A percentile compares a stretch with the other conserved stretches of the same genome.
These are phyloP conservation scores for Virgularia gustaviana DNA, from an alignment of 92 coral and sea anemone genomes.

Conservation along the genomic window DNA sequence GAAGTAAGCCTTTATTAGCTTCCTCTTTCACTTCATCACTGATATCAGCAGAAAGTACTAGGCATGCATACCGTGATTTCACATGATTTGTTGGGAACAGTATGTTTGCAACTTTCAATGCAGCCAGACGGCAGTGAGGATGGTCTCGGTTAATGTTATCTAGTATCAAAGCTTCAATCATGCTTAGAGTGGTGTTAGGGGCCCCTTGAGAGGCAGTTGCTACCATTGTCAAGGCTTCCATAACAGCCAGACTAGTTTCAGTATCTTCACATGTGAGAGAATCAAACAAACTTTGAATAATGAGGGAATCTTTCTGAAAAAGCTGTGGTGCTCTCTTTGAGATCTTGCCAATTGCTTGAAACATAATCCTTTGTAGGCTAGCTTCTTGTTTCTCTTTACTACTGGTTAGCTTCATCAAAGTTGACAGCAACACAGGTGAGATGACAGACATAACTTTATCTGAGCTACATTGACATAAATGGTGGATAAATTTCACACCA, in stretches of 20 bases:
- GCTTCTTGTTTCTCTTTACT: conserved; percentile 81
- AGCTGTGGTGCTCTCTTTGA: conserved; percentile 77
- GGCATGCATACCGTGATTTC: conserved; percentile 87
- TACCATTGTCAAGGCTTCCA: conserved; percentile 93
- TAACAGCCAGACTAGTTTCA: conserved; percentile 77
- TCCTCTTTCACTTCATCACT: conserved; percentile 94
- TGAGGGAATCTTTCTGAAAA: conserved; percentile 72
- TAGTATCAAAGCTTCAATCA: conserved; percentile 84
- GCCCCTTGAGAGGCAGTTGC: conserved; percentile 77
- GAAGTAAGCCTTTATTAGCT: conserved; percentile 75
- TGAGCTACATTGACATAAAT: conserved; percentile 84
- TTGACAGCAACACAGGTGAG: conserved; percentile 77
- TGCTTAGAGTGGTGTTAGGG: conserved; percentile 56
- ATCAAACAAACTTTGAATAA: conserved; percentile 83
- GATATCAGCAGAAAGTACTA: conserved; percentile 84
- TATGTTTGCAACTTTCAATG: conserved; percentile 93
- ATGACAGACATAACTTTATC: conserved; percentile 75
- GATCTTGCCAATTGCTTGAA: conserved; percentile 83
- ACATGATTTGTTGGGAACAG: conserved; percentile 80
- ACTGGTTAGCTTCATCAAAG: conserved; percentile 76
- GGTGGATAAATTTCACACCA: conserved; percentile 93
- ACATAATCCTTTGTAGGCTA: conserved; percentile 73
- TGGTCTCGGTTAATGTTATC: conserved; percentile 75
- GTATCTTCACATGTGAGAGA: conserved; percentile 78
- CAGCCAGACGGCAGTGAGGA: conserved; percentile 90